Evolutionary conservation across 2,888 invertebrate species (phyloP).

Genomic region (Sarcophaga variegata): DNA sequence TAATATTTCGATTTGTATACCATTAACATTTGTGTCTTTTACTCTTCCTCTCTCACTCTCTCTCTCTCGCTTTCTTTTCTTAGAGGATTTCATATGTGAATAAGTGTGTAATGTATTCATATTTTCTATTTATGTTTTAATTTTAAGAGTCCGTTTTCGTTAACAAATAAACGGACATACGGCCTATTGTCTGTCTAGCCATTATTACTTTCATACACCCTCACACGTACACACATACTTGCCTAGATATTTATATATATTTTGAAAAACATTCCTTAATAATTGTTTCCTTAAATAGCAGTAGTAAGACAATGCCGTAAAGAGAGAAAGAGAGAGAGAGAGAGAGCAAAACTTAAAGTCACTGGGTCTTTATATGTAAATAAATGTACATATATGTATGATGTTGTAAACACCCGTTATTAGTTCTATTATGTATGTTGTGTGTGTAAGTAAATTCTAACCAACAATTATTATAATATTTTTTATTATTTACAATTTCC

Average conservation of each 20-base stretch:
- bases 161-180: not conserved
- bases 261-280: no score
- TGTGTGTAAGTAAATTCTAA: constrained; percentile 22
- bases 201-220: not conserved
- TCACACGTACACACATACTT: not conserved
- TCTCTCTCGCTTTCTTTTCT: not conserved
- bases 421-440: not conserved
- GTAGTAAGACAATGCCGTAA: no score
- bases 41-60: not conserved
- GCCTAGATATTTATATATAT: no score
- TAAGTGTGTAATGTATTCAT: not conserved
- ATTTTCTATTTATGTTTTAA: not conserved
- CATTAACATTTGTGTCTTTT: not conserved
- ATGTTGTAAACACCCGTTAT: not conserved
- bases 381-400: not conserved
- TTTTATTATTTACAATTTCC: constrained; percentile 58
- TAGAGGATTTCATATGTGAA: no score
- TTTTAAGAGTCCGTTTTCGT: not conserved
- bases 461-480: constrained; percentile 37
- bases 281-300: no score
- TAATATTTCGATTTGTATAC: not conserved
- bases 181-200: not conserved
- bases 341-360: no score
- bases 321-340: no score
- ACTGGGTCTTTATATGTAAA: no score